phyloP scores from a whole-genome alignment of 2,888 invertebrate species.

The Ferrisia virgata region DNA sequence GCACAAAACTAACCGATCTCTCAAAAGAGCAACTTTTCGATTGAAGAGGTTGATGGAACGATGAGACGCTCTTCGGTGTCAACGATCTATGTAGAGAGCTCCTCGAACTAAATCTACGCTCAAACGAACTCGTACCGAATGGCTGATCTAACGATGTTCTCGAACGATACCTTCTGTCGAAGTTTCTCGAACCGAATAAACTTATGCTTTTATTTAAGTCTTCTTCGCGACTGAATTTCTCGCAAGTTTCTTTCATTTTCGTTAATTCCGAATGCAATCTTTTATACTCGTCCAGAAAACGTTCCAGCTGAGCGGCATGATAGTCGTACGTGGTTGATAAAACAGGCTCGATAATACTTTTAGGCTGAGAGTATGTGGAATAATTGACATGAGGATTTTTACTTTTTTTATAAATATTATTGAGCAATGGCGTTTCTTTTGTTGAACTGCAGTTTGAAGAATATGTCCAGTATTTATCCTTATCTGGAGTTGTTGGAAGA shows the following conservation, averaged over 20 bases:
- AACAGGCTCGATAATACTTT: conserved; percentile 46
- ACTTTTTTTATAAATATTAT: conserved; percentile 37
- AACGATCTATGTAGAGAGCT: conserved; percentile 17
- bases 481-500: conserved; percentile 64
- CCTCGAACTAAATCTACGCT: conserved; percentile 22
- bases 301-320: conserved; percentile 73
- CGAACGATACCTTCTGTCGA: conserved; percentile 32
- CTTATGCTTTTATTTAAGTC: not conserved
- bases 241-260: conserved; percentile 76
- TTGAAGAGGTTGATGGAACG: conserved; percentile 22
- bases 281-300: conserved; percentile 75
- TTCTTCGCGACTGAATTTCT: conserved; percentile 57
- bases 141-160: conserved; percentile 54
- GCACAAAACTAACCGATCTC: conserved; percentile 44
- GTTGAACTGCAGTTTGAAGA: conserved; percentile 16
- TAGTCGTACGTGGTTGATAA: conserved; percentile 67
- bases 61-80: not conserved
- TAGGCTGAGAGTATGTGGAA: conserved; percentile 11
- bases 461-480: conserved; percentile 45
- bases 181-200: not conserved
- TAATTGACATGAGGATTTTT: conserved; percentile 36
- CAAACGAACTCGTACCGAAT: conserved; percentile 48
- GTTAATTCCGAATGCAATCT: conserved; percentile 73
- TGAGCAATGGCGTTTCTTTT: conserved; percentile 43
- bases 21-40: conserved; percentile 41